These are phyloP conservation scores for Ctenopoma multispine DNA, from an alignment of 2,797 vertebrate genomes.

Conservation along the genomic window DNA sequence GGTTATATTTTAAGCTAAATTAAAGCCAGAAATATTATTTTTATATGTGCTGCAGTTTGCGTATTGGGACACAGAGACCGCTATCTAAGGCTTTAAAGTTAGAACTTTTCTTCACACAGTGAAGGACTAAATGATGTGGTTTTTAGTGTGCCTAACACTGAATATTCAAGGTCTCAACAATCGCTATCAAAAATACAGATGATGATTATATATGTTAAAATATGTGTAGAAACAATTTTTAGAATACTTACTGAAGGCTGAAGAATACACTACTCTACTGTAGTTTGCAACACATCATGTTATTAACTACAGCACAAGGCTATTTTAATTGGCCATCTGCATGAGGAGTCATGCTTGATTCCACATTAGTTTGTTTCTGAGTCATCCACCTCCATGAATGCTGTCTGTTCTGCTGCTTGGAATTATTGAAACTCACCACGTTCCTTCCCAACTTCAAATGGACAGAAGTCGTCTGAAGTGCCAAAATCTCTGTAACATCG, in stretches of 20 bases:
- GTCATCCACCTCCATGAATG: conserved; percentile 29
- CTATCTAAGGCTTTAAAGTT: conserved; percentile 7
- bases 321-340: conserved; percentile 49
- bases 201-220: too few species aligned
- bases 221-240: too few species aligned
- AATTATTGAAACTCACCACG: conserved; percentile 60
- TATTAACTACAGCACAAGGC: conserved; percentile 12
- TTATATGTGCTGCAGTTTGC: conserved; percentile 30
- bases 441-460: conserved; percentile 73
- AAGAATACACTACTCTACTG: background rate
- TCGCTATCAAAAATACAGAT: too few species aligned
- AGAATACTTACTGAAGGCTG: too few species aligned
- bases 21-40: conserved; percentile 44
- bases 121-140: conserved; percentile 12
- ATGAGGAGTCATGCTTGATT: conserved; percentile 28
- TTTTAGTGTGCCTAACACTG: conserved; percentile 5
- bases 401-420: conserved; percentile 41
- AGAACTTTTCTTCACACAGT: conserved; percentile 33
- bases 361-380: conserved; percentile 33
- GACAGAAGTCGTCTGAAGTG: conserved; percentile 61
- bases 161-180: background rate
- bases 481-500: conserved; percentile 48
- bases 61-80: conserved; percentile 23
- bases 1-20: conserved; percentile 25
- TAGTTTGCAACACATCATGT: conserved; percentile 8